phyloP scores from a whole-genome alignment of 2,113 vertebrate species.

The Otus sunia region DNA sequence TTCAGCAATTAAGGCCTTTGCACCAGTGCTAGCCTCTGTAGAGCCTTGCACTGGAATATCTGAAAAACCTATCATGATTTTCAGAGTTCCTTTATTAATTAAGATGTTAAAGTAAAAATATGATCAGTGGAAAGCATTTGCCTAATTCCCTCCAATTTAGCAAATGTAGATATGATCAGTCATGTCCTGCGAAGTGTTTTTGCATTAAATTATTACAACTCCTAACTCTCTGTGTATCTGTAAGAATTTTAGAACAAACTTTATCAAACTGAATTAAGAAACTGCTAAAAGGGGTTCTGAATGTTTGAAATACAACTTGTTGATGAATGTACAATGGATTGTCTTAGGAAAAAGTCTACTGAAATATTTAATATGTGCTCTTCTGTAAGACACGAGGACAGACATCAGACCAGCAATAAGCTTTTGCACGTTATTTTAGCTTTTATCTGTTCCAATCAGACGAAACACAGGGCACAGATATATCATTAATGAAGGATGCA shows the following conservation, averaged over 20 bases:
- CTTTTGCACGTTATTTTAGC: neutral
- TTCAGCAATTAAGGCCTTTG: neutral
- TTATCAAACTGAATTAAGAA: neutral
- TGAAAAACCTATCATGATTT: neutral
- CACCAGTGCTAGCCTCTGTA: neutral
- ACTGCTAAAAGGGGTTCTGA: neutral
- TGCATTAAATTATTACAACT: neutral
- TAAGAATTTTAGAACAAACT: neutral
- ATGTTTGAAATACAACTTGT: neutral
- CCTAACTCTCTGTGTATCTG: neutral
- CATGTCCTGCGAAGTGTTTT: neutral
- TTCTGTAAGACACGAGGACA: neutral
- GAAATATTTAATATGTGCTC: neutral
- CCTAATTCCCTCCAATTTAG: constrained; percentile 1
- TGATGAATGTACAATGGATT: neutral
- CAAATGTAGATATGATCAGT: neutral
- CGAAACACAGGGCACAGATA: neutral
- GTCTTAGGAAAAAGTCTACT: neutral
- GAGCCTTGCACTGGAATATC: neutral
- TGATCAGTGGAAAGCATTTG: neutral
- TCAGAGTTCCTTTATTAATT: constrained; percentile 17
- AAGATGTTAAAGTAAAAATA: constrained; percentile 5
- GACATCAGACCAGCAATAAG: neutral
- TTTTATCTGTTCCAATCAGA: neutral
- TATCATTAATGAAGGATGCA: neutral